Conservation (phyloP, 2,888 invertebrate species). For the Syrista parreyssii region DNA sequence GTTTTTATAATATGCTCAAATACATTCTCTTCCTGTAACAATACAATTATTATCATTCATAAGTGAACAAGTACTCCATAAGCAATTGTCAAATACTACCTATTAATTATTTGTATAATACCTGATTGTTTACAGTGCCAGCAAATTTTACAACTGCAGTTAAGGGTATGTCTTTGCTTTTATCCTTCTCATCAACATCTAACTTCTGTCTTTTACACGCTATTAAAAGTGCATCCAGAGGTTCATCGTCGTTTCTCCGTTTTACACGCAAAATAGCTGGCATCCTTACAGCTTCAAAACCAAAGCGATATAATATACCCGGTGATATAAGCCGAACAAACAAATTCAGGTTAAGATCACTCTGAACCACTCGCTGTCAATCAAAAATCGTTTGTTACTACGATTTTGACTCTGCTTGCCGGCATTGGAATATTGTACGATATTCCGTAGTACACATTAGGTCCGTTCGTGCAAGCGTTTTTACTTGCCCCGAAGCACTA, state of each 20-base stretch:
- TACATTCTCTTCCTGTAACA: slow-evolving; percentile 63
- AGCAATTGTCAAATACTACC: neutral
- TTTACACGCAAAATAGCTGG: slow-evolving; percentile 79
- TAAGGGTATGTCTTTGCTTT: slow-evolving; percentile 58
- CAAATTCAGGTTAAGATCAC: neutral
- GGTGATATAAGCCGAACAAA: neutral
- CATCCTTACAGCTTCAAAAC: slow-evolving; percentile 50
- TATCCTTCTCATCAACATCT: slow-evolving; percentile 52
- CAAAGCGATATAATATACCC: too few species aligned
- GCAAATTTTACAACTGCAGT: slow-evolving; percentile 78
- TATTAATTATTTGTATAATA: slow-evolving; percentile 49
- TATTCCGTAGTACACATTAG: too few species aligned
- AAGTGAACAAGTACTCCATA: neutral
- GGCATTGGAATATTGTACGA: neutral
- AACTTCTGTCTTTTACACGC: slow-evolving; percentile 78
- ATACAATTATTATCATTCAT: slow-evolving; percentile 1
- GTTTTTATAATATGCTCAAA: slow-evolving; percentile 57
- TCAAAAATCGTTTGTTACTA: neutral
- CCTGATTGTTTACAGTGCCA: slow-evolving; percentile 78
- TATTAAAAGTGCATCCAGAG: slow-evolving; percentile 77
- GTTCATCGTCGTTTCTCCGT: slow-evolving; percentile 78
- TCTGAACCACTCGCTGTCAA: neutral
- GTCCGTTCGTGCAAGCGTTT: too few species aligned
- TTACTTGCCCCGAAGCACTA: too few species aligned
- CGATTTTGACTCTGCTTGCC: neutral